Conservation (phyloP, 2,797 vertebrate species). For the Notoglanidium macrostoma region DNA sequence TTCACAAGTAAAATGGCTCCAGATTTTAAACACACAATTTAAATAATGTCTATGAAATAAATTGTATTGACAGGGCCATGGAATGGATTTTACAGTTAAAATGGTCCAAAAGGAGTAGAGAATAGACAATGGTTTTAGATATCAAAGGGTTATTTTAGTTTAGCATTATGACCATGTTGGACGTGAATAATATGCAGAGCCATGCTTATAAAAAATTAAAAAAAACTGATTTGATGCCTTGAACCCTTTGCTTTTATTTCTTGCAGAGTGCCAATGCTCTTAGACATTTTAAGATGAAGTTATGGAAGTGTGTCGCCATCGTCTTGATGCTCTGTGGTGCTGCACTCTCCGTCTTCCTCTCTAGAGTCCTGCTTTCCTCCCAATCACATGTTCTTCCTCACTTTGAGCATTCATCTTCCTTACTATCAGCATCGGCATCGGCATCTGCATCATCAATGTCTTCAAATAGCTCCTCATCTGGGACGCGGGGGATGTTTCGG, state of each 20-base stretch:
- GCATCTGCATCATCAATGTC: slow-evolving; percentile 21
- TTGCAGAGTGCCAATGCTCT: slow-evolving; percentile 79
- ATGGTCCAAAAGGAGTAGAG: background rate
- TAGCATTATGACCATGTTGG: background rate
- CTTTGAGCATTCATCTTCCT: slow-evolving; percentile 33
- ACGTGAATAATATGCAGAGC: background rate
- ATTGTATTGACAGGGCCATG: background rate
- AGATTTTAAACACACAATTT: background rate
- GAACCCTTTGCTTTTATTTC: slow-evolving; percentile 45
- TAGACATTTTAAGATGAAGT: slow-evolving; percentile 84
- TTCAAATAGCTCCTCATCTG: slow-evolving; percentile 42
- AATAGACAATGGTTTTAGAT: background rate
- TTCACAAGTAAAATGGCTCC: background rate
- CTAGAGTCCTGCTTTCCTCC: slow-evolving; percentile 72
- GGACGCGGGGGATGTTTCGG: slow-evolving; percentile 63
- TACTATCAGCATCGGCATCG: slow-evolving; percentile 26
- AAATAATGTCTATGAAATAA: background rate
- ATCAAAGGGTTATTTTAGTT: background rate
- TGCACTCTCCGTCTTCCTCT: slow-evolving; percentile 79
- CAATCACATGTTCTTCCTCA: slow-evolving; percentile 54
- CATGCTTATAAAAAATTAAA: slow-evolving; percentile 4
- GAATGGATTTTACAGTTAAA: background rate
- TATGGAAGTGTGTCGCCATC: slow-evolving; percentile 84
- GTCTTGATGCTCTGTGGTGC: slow-evolving; percentile 83
- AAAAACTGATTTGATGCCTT: background rate